Evolutionary conservation across 2,888 invertebrate genomes (phyloP).

Genomic region (Thecocarcelia acutangulata): DNA sequence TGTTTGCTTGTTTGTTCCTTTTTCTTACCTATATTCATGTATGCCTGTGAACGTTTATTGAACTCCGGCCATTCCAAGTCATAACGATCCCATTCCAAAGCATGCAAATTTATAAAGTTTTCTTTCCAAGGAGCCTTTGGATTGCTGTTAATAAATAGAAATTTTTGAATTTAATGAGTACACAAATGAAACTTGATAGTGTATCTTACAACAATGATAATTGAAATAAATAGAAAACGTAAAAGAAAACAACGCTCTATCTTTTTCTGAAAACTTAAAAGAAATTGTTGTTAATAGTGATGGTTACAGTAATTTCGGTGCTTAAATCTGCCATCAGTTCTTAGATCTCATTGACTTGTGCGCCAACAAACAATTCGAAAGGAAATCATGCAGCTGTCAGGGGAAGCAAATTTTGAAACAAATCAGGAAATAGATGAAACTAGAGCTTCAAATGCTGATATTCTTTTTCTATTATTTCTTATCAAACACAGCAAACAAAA

Average conservation of each 20-base stretch:
- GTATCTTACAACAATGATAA: background rate
- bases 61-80: conserved; percentile 93
- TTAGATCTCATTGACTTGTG: conserved; percentile 1
- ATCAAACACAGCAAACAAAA: background rate
- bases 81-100: conserved; percentile 86
- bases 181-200: no score
- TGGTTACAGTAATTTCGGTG: conserved; percentile 8
- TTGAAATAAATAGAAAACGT: conserved; percentile 31
- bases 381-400: conserved; percentile 40
- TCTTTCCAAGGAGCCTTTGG: conserved; percentile 88
- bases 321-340: conserved; percentile 27
- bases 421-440: conserved; percentile 12
- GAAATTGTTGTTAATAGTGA: conserved; percentile 2
- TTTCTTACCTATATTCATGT: conserved; percentile 85
- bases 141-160: conserved; percentile 83
- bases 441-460: conserved; percentile 10
- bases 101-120: conserved; percentile 85
- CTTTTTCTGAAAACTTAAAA: conserved; percentile 31
- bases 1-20: background rate
- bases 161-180: no score
- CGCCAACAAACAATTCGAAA: conserved; percentile 11
- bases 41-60: conserved; percentile 87
- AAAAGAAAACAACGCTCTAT: conserved; percentile 32
- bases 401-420: conserved; percentile 3
- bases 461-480: background rate